Base-by-base conservation (phyloP, 2,888 invertebrate genomes). In the Drosophila kambysellisi region DNA sequence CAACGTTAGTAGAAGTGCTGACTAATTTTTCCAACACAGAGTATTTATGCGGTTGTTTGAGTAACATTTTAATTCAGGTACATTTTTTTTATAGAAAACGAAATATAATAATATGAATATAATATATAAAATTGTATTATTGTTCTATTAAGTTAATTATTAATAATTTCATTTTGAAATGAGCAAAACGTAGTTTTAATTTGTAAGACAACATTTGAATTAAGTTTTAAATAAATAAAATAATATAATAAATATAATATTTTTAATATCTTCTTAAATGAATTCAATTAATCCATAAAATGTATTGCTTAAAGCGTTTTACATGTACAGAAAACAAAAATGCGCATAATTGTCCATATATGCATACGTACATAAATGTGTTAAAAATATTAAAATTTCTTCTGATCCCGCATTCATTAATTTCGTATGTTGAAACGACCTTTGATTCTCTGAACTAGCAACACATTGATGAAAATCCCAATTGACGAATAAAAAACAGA, bases 401-500 rank as follows among this genome's bases (percentile, higher is more conserved):
- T 64, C 11, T 11, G 32, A 37, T 39, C 20, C 46, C 6, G 25
- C 48, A 50, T 58, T 41, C 30, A n/a, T 12, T 17, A 8, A 39
- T 58, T 30, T 4, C 9, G 30, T 11, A 11, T 29, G 7, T 4
- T 32, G 9, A 17, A 65, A 5, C 3, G 17, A 11, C 12, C 17
- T 41, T 51, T 60, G 1, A 20, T 61, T 35, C 57, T 8, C 30
- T 6, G 30, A 51, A 43, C 17, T 12, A 37, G n/a, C 41, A 12
- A 41, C 37, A 52, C 17, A 29, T 58, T 39, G 12, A n/a, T 48
- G 53, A 68, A 68, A 70, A 69, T 39, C 69, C 69, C 69, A 54
- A 60, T 11, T 70, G 70, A 70, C 51, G 70, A 70, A 56, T 70
- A 48, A 25, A 30, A 50, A 35, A 56, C 53, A 70, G 51, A 70